Base-by-base conservation (phyloP, 2,888 invertebrate genomes). In the Lucinisca nassula region DNA sequence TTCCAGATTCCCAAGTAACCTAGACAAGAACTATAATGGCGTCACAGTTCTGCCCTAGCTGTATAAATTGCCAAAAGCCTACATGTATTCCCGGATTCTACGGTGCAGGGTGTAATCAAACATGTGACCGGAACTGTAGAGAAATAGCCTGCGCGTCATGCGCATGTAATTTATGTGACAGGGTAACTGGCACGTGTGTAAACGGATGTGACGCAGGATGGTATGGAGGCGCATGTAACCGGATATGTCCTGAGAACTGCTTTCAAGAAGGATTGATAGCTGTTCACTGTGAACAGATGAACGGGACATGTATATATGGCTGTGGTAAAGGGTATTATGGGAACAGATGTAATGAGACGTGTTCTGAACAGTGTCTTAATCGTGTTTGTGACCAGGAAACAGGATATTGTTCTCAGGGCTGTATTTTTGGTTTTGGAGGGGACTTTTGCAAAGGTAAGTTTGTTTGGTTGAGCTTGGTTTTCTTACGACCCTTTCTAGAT, bases 171-270 rank as follows among this genome's bases (percentile, higher is more conserved):
- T 77, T 87, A 2, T 89, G 89, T 80, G 67, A 84, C 38, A 10
- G 37, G 24, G 76, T 76, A 17, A 67, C 77, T 67, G 89, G 89
- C 21, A 30, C 17, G 21, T 89, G 89, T 49, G 75, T 82, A 51
- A 89, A 89, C 45, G 89, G 87, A 4, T 89, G 89, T 70, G 84
- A 89, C 45, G 21, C 74, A 0, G 89, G 89, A 8, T 89, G 86
- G 86, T 89, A 73, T 70, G 89, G 89, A 6, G 40, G 30, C 21
- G 45, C 24, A 24, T 89, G 89, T 45, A 86, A 84, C 35, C n/a
- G 73, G 17, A 38, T 84, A 2, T 89, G 89, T 78, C 87, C 86
- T 8, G 74, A 87, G 32, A 89, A 87, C 35, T 67, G 67, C 35
- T 67, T 67, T 17, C 35, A 67, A 12, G 27, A 74, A 24, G 40